Percentiles rank a stretch among this genome's conserved stretches.
phyloP scores from a whole-genome alignment of 2,113 vertebrate genomes.

The Oreochromis niloticus region DNA sequence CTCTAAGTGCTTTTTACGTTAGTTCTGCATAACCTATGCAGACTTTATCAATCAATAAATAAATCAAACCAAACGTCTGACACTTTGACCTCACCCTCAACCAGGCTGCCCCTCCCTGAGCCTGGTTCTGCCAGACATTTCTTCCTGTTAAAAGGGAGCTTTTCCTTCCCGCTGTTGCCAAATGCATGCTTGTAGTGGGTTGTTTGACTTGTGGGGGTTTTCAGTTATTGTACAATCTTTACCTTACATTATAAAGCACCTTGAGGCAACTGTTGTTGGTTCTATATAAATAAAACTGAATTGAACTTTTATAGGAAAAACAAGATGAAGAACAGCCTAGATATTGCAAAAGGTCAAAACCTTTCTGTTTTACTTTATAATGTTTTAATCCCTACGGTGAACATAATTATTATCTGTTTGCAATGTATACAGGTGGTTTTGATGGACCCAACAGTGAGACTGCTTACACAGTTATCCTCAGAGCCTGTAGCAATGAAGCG shows the following conservation, averaged over 20 bases:
- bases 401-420: not conserved
- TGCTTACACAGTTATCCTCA: slow-evolving; percentile 82
- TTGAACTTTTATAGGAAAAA: not conserved
- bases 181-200: not conserved
- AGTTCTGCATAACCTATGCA: not conserved
- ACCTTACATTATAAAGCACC: not conserved
- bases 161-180: not conserved
- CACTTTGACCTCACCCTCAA: not conserved
- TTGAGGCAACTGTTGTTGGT: not conserved
- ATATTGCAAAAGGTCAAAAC: not conserved
- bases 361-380: not conserved
- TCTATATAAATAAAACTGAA: not conserved
- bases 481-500: slow-evolving; percentile 81
- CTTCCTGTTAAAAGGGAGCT: not conserved
- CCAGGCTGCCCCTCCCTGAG: not conserved
- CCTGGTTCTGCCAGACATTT: not conserved
- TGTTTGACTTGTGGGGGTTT: not conserved
- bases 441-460: not conserved
- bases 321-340: not conserved
- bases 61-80: not conserved
- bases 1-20: not conserved
- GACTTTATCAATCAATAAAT: not conserved
- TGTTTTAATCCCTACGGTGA: not conserved
- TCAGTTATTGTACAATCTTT: not conserved
- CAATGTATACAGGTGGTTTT: not conserved